A percentile compares a stretch with the other conserved stretches of the same genome.
These are phyloP conservation scores for Heptranchias perlo DNA, from an alignment of 2,113 vertebrate genomes.

Conservation along the genomic window DNA sequence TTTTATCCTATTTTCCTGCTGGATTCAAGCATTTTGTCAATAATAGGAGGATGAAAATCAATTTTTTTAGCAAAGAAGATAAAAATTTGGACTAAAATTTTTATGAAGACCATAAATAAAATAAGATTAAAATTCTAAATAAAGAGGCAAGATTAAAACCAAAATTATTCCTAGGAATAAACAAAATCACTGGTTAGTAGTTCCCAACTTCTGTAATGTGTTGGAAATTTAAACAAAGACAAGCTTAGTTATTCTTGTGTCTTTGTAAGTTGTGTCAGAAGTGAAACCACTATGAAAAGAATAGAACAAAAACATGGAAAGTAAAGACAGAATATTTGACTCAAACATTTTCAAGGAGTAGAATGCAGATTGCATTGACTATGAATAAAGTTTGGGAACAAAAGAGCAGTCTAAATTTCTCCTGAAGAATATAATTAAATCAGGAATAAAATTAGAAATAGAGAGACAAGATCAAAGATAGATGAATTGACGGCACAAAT, in stretches of 20 bases:
- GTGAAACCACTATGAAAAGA: not conserved
- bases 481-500: no score
- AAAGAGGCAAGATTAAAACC: not conserved
- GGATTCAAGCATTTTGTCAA: not conserved
- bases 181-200: not conserved
- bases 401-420: not conserved
- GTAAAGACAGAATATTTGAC: not conserved
- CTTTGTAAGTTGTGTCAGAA: not conserved
- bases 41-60: not conserved
- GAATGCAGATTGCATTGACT: not conserved
- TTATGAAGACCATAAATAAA: not conserved
- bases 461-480: not conserved
- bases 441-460: not conserved
- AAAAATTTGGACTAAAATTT: not conserved
- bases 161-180: not conserved
- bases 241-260: not conserved
- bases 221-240: not conserved
- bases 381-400: not conserved
- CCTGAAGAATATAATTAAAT: not conserved
- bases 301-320: not conserved
- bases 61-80: not conserved
- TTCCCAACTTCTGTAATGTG: not conserved
- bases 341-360: not conserved
- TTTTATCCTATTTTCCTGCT: not conserved
- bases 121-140: not conserved